These are phyloP conservation scores for Apodemia duryi DNA, from an alignment of 2,888 invertebrate genomes.

Conservation along the genomic window DNA sequence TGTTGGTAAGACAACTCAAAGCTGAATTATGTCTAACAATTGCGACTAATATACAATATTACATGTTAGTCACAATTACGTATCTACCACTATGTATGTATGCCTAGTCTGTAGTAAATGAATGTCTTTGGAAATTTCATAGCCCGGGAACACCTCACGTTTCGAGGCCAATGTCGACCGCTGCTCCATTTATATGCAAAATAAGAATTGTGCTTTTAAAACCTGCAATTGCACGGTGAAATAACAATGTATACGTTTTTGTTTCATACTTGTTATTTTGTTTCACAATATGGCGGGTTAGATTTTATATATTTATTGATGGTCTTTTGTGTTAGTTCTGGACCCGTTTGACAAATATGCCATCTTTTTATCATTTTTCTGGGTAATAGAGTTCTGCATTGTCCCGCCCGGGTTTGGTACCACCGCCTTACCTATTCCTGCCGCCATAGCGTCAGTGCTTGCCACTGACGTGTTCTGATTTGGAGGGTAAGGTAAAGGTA, in stretches of 20 bases:
- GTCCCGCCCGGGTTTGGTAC: no score
- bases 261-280: constrained; percentile 5
- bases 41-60: no score
- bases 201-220: constrained; percentile 30
- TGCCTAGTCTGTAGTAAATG: background rate
- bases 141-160: constrained; percentile 32
- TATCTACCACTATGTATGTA: no score
- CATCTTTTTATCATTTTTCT: background rate
- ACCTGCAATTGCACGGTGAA: constrained; percentile 18
- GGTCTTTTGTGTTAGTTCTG: background rate
- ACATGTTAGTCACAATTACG: no score
- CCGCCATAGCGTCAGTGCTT: no score
- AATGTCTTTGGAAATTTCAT: constrained; percentile 24
- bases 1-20: no score
- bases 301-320: background rate
- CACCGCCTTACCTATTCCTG: no score
- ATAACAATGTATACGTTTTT: constrained; percentile 20
- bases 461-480: no score
- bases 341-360: background rate
- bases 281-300: background rate
- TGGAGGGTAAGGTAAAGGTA: no score
- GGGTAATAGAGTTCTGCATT: no score
- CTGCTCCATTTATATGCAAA: constrained; percentile 30
- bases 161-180: constrained; percentile 36
- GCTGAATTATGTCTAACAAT: no score